Evolutionary conservation across 2,888 invertebrate species (phyloP), one percentile per base, ranked within the genome.

Genomic region (Andrena minutula): DNA sequence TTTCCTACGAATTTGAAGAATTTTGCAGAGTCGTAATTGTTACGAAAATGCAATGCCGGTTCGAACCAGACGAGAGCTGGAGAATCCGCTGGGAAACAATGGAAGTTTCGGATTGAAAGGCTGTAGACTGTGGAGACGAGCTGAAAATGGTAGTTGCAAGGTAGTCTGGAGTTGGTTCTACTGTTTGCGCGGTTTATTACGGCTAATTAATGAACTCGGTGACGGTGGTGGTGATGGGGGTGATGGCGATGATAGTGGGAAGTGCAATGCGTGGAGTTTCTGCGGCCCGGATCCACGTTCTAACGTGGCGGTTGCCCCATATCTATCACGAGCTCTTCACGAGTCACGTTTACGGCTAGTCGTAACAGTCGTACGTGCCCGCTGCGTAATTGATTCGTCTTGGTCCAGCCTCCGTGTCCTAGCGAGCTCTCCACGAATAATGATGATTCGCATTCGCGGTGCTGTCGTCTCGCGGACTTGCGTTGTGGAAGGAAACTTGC

Each of bases 151-250:
- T 32, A 32, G 32, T 53, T 7, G 47, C 12, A 28, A 41, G 35
- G 10, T 26, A 23, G 56, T 23, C 71, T 41, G 28, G 56, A 71
- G 69, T 66, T 60, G 70, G 75, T 77, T 28, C 69, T 51, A 76
- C 72, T 68, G 82, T 86, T 87, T 83, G 78, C 79, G 72, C 88
- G 83, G 87, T 90, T 91, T 89, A 91, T 91, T 88, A 88, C 87
- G 85, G 82, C 85, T 89, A 90, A 92, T 92, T 92, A 91, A 92
- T 91, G 90, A 89, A 90, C 90, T 90, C 83, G 75, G 83, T 30
- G 65, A 79, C 84, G 49, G 30, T 49, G 23, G 41, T n/a, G 76
- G 81, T 30, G 63, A 60, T n/a, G 28, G 8, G 12, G 26, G 23
- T 58, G 26, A 28, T 79, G 85, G 81, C 76, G 76, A 79, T 30